Conservation (phyloP, 2,113 vertebrate species). For the Electrona antarctica region DNA sequence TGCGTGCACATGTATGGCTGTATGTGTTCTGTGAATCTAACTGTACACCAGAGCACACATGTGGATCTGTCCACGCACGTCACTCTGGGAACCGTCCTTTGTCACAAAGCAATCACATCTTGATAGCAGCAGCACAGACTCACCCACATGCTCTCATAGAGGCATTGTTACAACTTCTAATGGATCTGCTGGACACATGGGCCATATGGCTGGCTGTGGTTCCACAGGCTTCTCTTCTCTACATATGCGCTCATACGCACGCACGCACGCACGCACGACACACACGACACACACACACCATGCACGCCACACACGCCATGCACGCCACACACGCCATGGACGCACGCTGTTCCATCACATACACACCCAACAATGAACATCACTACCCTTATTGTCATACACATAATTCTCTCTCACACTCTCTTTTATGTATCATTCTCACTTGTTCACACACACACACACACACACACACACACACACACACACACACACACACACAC, state of each 20-base stretch:
- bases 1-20: neutral
- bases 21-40: neutral
- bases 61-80: constrained; percentile 48
- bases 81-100: constrained; percentile 64
- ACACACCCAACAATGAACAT: neutral
- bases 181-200: constrained; percentile 58
- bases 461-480: constrained; percentile 13
- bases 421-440: neutral
- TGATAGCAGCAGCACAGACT: constrained; percentile 54
- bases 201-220: constrained; percentile 61
- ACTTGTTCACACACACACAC: constrained; percentile 8
- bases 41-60: too few species aligned
- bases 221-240: constrained; percentile 32
- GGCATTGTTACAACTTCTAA: constrained; percentile 43
- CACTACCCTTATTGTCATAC: too few species aligned
- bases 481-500: constrained; percentile 9
- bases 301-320: neutral
- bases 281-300: constrained; percentile 24
- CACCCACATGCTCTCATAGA: constrained; percentile 50
- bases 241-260: constrained; percentile 14
- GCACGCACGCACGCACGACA: constrained; percentile 18
- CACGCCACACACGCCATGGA: neutral
- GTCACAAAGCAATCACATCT: constrained; percentile 64
- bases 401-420: neutral
- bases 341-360: neutral